Base-by-base conservation (phyloP, 2,888 invertebrate genomes). In the Sminthurides aquaticus region DNA sequence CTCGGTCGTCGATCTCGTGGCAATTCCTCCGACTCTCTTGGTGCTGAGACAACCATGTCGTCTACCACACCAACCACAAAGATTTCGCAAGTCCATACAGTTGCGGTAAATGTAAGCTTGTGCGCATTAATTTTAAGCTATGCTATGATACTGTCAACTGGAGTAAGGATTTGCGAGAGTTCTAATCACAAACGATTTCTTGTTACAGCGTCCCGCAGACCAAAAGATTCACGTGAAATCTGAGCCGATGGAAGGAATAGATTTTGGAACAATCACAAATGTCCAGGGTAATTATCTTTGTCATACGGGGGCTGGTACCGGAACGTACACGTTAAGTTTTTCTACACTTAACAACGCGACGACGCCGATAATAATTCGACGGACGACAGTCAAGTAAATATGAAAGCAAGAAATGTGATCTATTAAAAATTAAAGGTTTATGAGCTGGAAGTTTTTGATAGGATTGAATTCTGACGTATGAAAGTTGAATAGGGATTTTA, bases 301-400 rank as follows among this genome's bases (percentile, higher is more conserved):
- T 70, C 69, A 71, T 64, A 67, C 72, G 24, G 68, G 70, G 56
- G 67, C 62, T 57, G 72, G 69, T 60, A 68, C 66, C 60, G 70
- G 71, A 64, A 74, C 74, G 54, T 74, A 73, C 63, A 74, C 73
- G 55, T 69, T 74, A 63, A 72, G 72, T 68, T 74, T 73, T 48
- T 61, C 67, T 8, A 28, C 59, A 28, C 27, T 66, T 55, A 71
- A 66, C 57, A 69, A 71, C 62, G 65, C 73, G 49, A 67, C 69
- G 57, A 73, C 74, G 27, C 73, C 73, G 22, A 70, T 74, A 56
- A 73, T 73, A 28, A 74, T 74, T 43, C 68, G 74, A 54, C 64
- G 74, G 27, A 63, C 66, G 15, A 61, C 67, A 26, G 65, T 65
- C 57, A 67, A 67, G 57, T 67, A 64, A 54, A 49, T n/a, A n/a